Evolutionary conservation across 2,797 vertebrate genomes (phyloP).

Genomic region (Clarias platycephalus): DNA sequence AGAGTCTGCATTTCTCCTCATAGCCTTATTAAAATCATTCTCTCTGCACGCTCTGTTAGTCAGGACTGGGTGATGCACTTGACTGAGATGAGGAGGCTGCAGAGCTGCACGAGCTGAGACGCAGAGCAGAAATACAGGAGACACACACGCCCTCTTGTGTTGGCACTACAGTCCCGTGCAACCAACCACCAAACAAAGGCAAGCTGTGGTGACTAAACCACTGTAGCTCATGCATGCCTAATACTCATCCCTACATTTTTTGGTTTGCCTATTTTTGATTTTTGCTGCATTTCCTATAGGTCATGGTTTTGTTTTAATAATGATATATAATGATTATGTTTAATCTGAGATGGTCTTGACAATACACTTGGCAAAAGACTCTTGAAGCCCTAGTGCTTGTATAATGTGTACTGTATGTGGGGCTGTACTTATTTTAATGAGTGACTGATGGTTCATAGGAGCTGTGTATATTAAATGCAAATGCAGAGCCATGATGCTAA

Average conservation of each 20-base stretch:
- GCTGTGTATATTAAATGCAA: background rate
- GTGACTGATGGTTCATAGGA: constrained; percentile 1
- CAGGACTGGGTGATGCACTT: constrained; percentile 35
- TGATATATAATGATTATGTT: background rate
- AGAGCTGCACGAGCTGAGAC: constrained; percentile 22
- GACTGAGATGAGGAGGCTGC: constrained; percentile 42
- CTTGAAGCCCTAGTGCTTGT: background rate
- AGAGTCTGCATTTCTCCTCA: background rate
- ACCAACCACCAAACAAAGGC: constrained; percentile 54
- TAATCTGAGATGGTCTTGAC: background rate
- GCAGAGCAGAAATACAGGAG: constrained; percentile 52
- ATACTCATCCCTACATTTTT: background rate
- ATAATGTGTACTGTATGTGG: background rate
- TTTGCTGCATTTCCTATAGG: background rate
- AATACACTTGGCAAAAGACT: background rate
- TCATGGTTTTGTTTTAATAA: background rate
- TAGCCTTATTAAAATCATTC: constrained; percentile 10
- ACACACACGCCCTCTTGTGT: constrained; percentile 75
- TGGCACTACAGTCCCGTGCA: constrained; percentile 43
- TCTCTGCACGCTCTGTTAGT: constrained; percentile 18
- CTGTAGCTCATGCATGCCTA: background rate
- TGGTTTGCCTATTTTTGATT: background rate
- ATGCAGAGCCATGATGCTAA: background rate
- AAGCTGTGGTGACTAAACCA: constrained; percentile 14
- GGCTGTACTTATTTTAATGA: background rate